phyloP scores from a whole-genome alignment of 2,797 vertebrate species.

The Amblyopsis hoosieri region DNA sequence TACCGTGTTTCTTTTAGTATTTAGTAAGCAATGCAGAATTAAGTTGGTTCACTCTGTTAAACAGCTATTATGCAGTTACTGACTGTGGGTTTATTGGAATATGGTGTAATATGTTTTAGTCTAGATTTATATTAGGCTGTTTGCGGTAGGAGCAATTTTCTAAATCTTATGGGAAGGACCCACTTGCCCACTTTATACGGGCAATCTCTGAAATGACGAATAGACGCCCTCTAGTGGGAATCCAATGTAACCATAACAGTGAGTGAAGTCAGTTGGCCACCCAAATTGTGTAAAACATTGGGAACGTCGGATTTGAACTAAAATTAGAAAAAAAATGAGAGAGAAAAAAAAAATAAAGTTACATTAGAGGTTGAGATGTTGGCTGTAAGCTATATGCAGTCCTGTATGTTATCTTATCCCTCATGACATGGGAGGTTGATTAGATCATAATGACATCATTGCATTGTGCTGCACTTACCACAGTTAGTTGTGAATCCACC shows the following conservation, averaged over 20 bases:
- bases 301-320: constrained; percentile 4
- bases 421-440: not conserved
- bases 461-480: not conserved
- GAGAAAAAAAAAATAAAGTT: not conserved
- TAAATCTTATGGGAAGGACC: not conserved
- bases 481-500: constrained; percentile 8
- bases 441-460: not conserved
- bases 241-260: constrained; percentile 20
- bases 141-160: not conserved
- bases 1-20: no score
- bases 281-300: not conserved
- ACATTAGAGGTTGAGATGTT: not conserved
- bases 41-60: not conserved
- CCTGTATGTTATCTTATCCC: not conserved
- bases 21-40: no score
- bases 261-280: not conserved
- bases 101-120: not conserved
- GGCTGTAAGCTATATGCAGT: not conserved
- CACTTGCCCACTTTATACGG: not conserved
- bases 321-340: constrained; percentile 8
- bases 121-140: not conserved
- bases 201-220: constrained; percentile 20
- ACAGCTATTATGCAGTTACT: not conserved
- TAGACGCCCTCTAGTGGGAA: constrained; percentile 54
- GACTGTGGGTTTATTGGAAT: no score